A percentile compares a stretch with the other conserved stretches of the same genome.
Evolutionary conservation across 1,140 invertebrate species (phyloP).

Genomic region (Papilio xuthus): DNA sequence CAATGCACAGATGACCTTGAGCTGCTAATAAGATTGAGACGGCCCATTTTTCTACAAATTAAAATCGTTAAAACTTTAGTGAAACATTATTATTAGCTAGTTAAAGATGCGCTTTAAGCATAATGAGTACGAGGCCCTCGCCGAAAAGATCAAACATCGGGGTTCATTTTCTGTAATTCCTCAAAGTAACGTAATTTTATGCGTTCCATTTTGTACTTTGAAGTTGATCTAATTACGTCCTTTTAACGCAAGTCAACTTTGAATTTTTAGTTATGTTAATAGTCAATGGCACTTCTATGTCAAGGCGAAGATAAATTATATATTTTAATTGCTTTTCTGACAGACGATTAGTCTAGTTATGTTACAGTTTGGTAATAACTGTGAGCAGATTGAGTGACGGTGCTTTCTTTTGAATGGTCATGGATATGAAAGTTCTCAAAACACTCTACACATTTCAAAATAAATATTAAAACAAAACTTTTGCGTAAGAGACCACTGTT

Average conservation of each 20-base stretch:
- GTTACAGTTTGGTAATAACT: conserved; percentile 24
- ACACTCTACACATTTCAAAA: background rate
- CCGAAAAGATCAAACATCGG: no score
- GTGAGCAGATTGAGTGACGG: conserved; percentile 21
- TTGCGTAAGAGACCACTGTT: background rate
- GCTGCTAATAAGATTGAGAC: no score
- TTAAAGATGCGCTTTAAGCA: no score
- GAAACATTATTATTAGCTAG: no score
- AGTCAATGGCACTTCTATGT: conserved; percentile 9
- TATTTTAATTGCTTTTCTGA: conserved; percentile 18
- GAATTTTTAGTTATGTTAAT: background rate
- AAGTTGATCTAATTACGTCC: background rate
- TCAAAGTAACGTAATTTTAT: no score
- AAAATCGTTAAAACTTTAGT: no score
- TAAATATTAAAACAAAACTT: background rate
- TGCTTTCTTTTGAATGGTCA: background rate
- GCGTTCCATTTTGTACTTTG: background rate
- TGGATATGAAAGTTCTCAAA: background rate
- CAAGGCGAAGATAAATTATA: conserved; percentile 17
- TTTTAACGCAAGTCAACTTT: background rate
- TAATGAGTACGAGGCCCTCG: no score
- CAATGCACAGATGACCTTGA: no score
- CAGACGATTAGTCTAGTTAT: conserved; percentile 28
- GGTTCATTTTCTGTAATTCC: background rate
- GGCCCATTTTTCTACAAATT: no score